phyloP scores from a whole-genome alignment of 2,797 vertebrate species.

The Coendou prehensilis region DNA sequence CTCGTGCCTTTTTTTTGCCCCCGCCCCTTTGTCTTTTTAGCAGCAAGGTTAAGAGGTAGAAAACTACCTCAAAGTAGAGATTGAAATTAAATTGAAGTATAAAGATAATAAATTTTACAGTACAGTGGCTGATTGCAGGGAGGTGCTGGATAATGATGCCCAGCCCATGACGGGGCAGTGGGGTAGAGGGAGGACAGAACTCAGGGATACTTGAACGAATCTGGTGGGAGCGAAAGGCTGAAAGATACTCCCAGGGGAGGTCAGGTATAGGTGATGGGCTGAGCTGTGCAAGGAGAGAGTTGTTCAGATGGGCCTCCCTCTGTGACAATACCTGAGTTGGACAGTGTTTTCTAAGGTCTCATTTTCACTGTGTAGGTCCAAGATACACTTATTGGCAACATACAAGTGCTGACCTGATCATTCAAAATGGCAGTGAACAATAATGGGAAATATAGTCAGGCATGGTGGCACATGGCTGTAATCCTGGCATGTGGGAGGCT shows the following conservation, averaged over 20 bases:
- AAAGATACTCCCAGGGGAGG: neutral
- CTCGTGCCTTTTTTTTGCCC: neutral
- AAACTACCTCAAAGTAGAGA: conserved; percentile 14
- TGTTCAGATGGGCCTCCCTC: neutral
- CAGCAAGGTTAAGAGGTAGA: conserved; percentile 39
- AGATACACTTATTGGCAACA: neutral
- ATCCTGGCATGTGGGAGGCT: neutral
- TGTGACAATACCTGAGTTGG: neutral
- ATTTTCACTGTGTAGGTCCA: conserved; percentile 1
- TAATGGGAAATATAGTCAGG: neutral
- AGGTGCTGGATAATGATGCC: neutral
- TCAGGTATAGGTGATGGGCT: neutral
- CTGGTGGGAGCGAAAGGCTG: neutral
- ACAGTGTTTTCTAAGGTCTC: conserved; percentile 38
- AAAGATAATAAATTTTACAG: neutral
- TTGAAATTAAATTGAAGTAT: neutral
- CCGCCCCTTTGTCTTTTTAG: conserved; percentile 23
- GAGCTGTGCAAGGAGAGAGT: neutral
- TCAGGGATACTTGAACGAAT: neutral
- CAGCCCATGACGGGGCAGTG: neutral
- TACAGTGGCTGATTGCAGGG: neutral
- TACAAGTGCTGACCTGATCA: conserved; percentile 15
- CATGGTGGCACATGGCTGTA: too few species aligned
- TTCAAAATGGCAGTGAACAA: conserved; percentile 36
- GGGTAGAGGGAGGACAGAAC: neutral